Evolutionary conservation across 2,888 invertebrate genomes (phyloP), one percentile per base, ranked within the genome.

Genomic region (Morpho deidamia): DNA sequence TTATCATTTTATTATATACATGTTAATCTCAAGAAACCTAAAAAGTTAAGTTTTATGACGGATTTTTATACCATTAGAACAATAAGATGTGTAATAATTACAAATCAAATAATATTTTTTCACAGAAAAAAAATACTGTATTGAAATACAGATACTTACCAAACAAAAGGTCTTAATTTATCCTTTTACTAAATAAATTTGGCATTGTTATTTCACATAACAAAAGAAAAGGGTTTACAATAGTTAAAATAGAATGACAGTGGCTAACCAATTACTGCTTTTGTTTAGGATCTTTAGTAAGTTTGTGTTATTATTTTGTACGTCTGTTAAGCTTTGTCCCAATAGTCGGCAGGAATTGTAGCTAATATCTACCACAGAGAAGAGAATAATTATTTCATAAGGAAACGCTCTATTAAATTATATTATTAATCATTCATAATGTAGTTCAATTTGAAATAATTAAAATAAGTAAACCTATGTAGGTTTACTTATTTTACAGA

Each of bases 271-370:
- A 47, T 37, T 45, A 35, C 9, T 8, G 23, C n/a, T 47, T 47
- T 40, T 47, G 47, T 47, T 47, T 40, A 47, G 23, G 40, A 23
- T 34, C 40, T 40, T 33, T 40, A 40, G 47, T 11, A 47, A 40
- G n/a, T 40, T 47, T 33, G 10, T 7, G 47, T 44, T 52, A 56
- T 52, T 49, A 43, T 56, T 53, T 45, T 46, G 39, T 42, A 42
- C 45, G 39, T 50, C 38, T 49, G 41, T 49, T 44, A 52, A 56
- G 51, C 48, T 52, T 40, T 33, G 48, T 34, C 11, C 55, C 44
- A 48, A 37, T 42, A 47, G 35, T 55, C 40, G 33, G 38, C 42
- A 38, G 33, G 23, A 55, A 39, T 51, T 45, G 11, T 12, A 35
- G 34, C 12, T 41, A 11, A 11, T 46, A 46, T 45, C 50, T 54